Evolutionary conservation across 2,888 invertebrate species (phyloP).

Genomic region (Tipula unca): DNA sequence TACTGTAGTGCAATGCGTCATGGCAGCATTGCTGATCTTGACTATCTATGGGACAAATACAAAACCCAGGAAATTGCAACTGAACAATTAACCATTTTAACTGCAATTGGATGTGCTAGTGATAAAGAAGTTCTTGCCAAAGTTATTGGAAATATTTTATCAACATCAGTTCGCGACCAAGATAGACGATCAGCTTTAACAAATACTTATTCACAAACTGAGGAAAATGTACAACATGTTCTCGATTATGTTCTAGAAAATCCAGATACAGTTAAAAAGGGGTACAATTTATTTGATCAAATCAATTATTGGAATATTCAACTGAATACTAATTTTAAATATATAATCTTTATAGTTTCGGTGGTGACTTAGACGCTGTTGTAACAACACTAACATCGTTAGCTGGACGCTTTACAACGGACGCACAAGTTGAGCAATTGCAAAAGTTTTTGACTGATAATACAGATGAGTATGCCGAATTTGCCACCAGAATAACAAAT

Average conservation of each 20-base stretch:
- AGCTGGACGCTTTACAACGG: neutral
- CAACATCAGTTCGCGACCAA: slow-evolving; percentile 35
- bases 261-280: slow-evolving; percentile 21
- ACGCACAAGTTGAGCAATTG: neutral
- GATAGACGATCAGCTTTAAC: slow-evolving; percentile 36
- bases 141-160: slow-evolving; percentile 46
- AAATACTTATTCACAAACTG: slow-evolving; percentile 47
- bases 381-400: neutral
- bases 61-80: slow-evolving; percentile 51
- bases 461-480: neutral
- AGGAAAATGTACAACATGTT: slow-evolving; percentile 47
- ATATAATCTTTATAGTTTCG: neutral
- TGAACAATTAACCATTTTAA: slow-evolving; percentile 58
- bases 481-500: neutral
- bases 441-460: neutral
- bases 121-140: slow-evolving; percentile 25
- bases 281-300: neutral
- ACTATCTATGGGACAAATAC: slow-evolving; percentile 55
- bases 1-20: slow-evolving; percentile 68
- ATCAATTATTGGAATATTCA: too few relatives aligned
- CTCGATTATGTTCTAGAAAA: slow-evolving; percentile 43
- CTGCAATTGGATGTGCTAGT: slow-evolving; percentile 58
- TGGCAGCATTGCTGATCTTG: slow-evolving; percentile 54
- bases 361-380: neutral
- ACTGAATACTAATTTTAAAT: neutral